Evolutionary conservation across 2,888 invertebrate genomes (phyloP), one percentile per base, ranked within the genome.

Genomic region (Sceliomorpha sp.): DNA sequence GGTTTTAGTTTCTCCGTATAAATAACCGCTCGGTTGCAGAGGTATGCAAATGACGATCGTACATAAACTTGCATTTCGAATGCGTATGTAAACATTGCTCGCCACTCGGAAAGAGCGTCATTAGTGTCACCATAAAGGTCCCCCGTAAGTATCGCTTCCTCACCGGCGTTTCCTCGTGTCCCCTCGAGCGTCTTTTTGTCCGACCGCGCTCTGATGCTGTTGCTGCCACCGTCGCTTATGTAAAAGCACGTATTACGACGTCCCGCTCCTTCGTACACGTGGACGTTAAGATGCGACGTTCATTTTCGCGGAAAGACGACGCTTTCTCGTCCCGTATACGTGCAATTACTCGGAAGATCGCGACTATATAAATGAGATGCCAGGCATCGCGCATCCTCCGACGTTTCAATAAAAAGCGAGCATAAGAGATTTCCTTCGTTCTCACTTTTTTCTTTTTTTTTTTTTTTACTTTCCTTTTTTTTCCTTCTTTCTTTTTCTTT

Each of bases 51-150:
- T 7, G 29, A 29, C n/a, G 29, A 8, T 29, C n/a, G 9, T 1
- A 29, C 2, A 5, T 12, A 29, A n/a, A 32, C 20, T 2, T 20
- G 20, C 20, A 20, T 20, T 32, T 13, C n/a, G 36, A 2, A 12
- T 36, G 1, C 14, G 36, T n/a, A n/a, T 36, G 13, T 36, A 13
- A n/a, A 13, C 5, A 2, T 51, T 69, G 62, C 69, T 63, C 47
- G 58, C 47, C 51, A 40, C 42, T 48, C 24, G 59, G 58, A 69
- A 63, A 69, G 63, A 69, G 63, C 63, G 59, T 69, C 63, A 63
- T 69, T 69, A 69, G 69, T 44, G 69, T 58, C 63, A 63, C 63
- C 63, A 69, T 63, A 69, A 69, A 63, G 63, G 59, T 63, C 59
- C 63, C 48, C 63, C 3, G 20, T 58, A 58, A 69, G n/a, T 63